phyloP scores from a whole-genome alignment of 2,113 vertebrate genomes.

The Terrapene triunguis region DNA sequence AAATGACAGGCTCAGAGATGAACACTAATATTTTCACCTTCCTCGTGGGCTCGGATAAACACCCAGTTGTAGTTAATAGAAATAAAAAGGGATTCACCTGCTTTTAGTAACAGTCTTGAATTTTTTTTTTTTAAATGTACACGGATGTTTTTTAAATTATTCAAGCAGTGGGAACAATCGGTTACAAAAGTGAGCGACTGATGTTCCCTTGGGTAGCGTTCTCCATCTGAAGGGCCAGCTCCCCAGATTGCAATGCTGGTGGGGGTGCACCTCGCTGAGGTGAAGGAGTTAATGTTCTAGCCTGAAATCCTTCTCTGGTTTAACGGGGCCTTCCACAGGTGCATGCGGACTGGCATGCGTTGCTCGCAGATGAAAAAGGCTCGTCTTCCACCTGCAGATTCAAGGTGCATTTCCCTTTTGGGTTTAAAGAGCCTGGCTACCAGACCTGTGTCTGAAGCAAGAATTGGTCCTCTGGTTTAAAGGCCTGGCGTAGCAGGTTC shows the following conservation, averaged over 20 bases:
- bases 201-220: not conserved
- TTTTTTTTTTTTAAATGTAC: not conserved
- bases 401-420: not conserved
- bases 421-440: not conserved
- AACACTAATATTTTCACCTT: not conserved
- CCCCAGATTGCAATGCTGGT: not conserved
- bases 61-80: fast-evolving
- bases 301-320: not conserved
- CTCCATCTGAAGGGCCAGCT: not conserved
- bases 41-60: not conserved
- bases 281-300: not conserved
- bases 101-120: not conserved
- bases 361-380: not conserved
- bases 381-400: fast-evolving
- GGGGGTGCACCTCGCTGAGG: not conserved
- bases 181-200: fast-evolving
- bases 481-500: not conserved
- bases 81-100: not conserved
- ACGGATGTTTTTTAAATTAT: not conserved
- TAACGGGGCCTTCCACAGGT: not conserved
- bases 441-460: fast-evolving
- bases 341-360: fast-evolving
- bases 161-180: fast-evolving
- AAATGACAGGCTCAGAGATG: slow-evolving; percentile 60
- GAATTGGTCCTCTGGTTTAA: not conserved